phyloP scores from a whole-genome alignment of 2,797 vertebrate species.

The Manis crassicaudata region DNA sequence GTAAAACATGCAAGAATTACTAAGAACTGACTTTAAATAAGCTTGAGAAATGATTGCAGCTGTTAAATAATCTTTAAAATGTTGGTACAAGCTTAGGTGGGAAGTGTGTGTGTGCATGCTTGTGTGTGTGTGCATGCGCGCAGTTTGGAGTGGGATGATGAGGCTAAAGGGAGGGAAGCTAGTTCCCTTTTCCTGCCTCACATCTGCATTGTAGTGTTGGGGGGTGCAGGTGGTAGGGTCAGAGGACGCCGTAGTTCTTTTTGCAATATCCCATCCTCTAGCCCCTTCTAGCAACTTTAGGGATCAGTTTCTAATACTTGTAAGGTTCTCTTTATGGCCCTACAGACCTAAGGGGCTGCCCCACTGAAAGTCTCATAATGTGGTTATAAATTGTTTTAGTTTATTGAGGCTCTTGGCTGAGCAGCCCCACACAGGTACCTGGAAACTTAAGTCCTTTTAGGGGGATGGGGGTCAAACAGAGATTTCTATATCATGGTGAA shows the following conservation, averaged over 20 bases:
- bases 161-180: not conserved
- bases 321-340: not conserved
- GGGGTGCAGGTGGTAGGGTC: not conserved
- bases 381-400: conserved; percentile 66
- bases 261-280: not conserved
- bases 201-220: not conserved
- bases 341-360: not conserved
- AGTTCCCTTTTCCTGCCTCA: not conserved
- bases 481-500: not conserved
- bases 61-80: not conserved
- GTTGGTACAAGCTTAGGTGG: not conserved
- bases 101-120: not conserved
- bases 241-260: accelerated
- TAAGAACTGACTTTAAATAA: not conserved
- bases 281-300: not conserved
- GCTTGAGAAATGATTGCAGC: not conserved
- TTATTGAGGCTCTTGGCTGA: conserved; percentile 69
- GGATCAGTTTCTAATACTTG: not conserved
- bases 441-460: conserved; percentile 56
- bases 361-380: not conserved
- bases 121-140: accelerated
- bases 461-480: conserved; percentile 41
- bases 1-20: not conserved
- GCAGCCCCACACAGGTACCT: not conserved
- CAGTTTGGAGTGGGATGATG: conserved; percentile 42